Base-by-base conservation (phyloP, 2,113 vertebrate species). In the Rhinolophus ferrumequinum region DNA sequence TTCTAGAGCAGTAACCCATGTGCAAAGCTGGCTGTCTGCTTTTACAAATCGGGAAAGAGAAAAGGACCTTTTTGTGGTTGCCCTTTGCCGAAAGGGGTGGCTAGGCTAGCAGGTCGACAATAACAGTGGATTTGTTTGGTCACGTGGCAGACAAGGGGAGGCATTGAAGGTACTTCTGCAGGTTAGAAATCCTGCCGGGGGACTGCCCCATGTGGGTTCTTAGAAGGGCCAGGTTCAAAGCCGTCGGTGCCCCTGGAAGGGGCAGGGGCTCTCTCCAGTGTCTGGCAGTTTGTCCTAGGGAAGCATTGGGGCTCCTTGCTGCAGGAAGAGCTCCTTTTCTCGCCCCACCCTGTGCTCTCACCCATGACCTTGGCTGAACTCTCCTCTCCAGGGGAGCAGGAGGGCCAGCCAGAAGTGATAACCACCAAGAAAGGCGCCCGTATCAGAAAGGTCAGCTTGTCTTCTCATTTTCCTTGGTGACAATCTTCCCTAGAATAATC, bases 1-100 rank as follows among this genome's bases (percentile, higher is more conserved):
- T 12, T 6, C 1, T 2, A 26, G 67, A 52, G 56, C 19, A 8
- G 19, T 7, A 0, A 0, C 8, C 38, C 16, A 5, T 62, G 56
- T 58, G n/a, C 41, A 60, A 12, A 47, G 52, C 62, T 54, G 35
- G 7, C n/a, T 54, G 8, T 72, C 69, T n/a, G 84, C 60, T 21
- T 35, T 50, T 70, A 56, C 8, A 26, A 50, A 24, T 75, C 26
- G 12, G 19, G 47, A 86, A 35, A 41, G n/a, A 50, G 52, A 38
- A 66, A 38, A 52, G 13, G 30, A 54, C 64, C 15, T 66, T 77
- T 83, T 8, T 26, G 58, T 24, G 30, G 44, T 2, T 50, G 58
- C 28, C n/a, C 9, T 76, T 50, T 83, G 50, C 4, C 14, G 8
- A 13, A 0, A 16, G 19, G n/a, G 16, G n/a, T 14, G 13, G 7